Conservation (phyloP, 92 coral and sea anemone genomes). For the Phenganax marumi region DNA sequence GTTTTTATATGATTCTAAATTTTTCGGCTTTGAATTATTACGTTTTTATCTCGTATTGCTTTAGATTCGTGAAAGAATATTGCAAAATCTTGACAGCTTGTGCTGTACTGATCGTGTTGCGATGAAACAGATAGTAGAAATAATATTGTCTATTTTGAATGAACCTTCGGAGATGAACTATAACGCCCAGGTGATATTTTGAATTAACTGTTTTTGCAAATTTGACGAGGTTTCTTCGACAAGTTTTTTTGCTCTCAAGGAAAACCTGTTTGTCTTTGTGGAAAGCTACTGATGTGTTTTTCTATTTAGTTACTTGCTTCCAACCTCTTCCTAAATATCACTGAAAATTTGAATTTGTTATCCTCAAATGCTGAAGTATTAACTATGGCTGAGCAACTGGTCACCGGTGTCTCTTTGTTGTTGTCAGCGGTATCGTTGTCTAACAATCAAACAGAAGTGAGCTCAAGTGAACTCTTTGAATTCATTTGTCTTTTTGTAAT, state of each 20-base stretch:
- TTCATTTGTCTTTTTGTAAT: not conserved
- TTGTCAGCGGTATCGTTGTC: slow-evolving; percentile 54
- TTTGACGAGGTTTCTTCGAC: not conserved
- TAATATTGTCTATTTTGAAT: not conserved
- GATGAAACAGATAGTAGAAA: slow-evolving; percentile 12
- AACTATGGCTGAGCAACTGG: slow-evolving; percentile 48
- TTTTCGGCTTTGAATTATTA: too few species aligned
- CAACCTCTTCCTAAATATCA: slow-evolving; percentile 55
- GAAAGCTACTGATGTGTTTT: too few species aligned
- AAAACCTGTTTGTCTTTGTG: not conserved
- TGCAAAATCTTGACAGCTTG: not conserved
- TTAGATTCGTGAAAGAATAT: slow-evolving; percentile 20
- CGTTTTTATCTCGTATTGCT: not conserved
- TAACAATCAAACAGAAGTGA: slow-evolving; percentile 38
- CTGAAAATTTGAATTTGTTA: slow-evolving; percentile 49
- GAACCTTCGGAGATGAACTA: slow-evolving; percentile 19
- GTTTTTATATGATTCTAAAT: too few species aligned
- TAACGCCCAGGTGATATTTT: slow-evolving; percentile 13
- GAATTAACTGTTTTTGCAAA: not conserved
- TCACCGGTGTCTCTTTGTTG: slow-evolving; percentile 55
- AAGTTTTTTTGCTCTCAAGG: not conserved
- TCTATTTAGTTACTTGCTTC: slow-evolving; percentile 58
- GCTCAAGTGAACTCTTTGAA: not conserved
- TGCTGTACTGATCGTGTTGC: slow-evolving; percentile 14
- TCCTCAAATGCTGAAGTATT: slow-evolving; percentile 44